Evolutionary conservation across 2,888 invertebrate species (phyloP).

Genomic region (Oscheius onirici): DNA sequence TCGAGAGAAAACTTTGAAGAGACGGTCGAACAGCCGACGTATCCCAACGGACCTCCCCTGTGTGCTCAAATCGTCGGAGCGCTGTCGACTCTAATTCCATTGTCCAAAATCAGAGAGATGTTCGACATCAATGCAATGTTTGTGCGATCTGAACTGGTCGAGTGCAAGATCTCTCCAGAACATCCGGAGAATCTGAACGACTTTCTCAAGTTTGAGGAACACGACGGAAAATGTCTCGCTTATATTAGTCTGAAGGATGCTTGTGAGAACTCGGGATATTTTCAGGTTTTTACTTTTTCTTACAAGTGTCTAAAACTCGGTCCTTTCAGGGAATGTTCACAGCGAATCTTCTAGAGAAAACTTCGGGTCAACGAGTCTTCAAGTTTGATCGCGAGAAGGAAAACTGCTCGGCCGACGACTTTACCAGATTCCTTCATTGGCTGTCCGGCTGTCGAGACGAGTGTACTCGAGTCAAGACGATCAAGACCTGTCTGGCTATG

Average conservation of each 20-base stretch:
- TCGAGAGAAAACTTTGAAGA: slow-evolving; percentile 34
- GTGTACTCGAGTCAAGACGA: slow-evolving; percentile 38
- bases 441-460: slow-evolving; percentile 49
- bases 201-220: slow-evolving; percentile 22
- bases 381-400: slow-evolving; percentile 46
- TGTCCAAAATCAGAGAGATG: slow-evolving; percentile 38
- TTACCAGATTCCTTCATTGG: slow-evolving; percentile 56
- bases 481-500: slow-evolving; percentile 50
- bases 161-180: slow-evolving; percentile 16
- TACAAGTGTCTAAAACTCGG: not conserved
- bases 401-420: slow-evolving; percentile 50
- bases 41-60: slow-evolving; percentile 51
- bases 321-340: slow-evolving; percentile 61
- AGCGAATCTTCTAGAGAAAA: slow-evolving; percentile 57
- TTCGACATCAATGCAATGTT: slow-evolving; percentile 48
- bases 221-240: slow-evolving; percentile 39
- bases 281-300: slow-evolving; percentile 38
- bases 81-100: slow-evolving; percentile 44
- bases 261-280: slow-evolving; percentile 57
- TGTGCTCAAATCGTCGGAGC: slow-evolving; percentile 56
- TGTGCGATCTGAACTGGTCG: slow-evolving; percentile 30
- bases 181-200: slow-evolving; percentile 1
- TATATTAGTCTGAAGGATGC: slow-evolving; percentile 47
- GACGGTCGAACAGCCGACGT: slow-evolving; percentile 34
- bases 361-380: slow-evolving; percentile 48